Evolutionary conservation across 2,113 vertebrate species (phyloP).

Genomic region (Edolisoma coerulescens): DNA sequence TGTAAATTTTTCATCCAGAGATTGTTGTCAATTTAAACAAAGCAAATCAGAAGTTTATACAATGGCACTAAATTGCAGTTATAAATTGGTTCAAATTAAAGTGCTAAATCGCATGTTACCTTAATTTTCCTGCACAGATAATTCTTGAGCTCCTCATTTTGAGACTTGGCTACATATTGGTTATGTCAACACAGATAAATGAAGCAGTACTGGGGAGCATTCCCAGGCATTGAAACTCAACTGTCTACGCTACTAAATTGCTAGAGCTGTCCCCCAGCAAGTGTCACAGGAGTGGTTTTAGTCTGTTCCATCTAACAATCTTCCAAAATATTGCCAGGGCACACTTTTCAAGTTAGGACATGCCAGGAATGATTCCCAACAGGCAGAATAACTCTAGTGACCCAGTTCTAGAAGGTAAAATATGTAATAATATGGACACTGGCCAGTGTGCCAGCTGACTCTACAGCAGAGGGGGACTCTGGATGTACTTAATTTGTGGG

Average conservation of each 20-base stretch:
- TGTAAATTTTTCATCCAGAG: background rate
- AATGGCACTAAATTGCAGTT: background rate
- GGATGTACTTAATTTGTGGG: background rate
- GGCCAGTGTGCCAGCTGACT: background rate
- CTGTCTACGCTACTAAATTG: background rate
- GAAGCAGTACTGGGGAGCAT: background rate
- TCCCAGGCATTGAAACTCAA: background rate
- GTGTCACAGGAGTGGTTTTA: background rate
- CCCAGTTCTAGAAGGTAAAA: background rate
- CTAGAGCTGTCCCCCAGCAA: slow-evolving; percentile 26
- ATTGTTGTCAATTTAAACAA: background rate
- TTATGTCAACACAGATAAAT: background rate
- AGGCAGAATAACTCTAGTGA: background rate
- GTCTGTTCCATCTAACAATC: background rate
- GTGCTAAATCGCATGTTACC: background rate
- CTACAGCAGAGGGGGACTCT: background rate
- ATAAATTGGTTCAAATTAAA: background rate
- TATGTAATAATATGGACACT: background rate
- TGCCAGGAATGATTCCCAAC: background rate
- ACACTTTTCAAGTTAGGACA: background rate
- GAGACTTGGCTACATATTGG: background rate
- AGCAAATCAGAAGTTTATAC: background rate
- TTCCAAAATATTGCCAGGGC: slow-evolving; percentile 15
- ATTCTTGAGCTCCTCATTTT: background rate
- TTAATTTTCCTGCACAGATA: background rate